These are phyloP conservation scores for Lamellibrachia columna DNA, from an alignment of 2,888 invertebrate genomes.

Conservation along the genomic window DNA sequence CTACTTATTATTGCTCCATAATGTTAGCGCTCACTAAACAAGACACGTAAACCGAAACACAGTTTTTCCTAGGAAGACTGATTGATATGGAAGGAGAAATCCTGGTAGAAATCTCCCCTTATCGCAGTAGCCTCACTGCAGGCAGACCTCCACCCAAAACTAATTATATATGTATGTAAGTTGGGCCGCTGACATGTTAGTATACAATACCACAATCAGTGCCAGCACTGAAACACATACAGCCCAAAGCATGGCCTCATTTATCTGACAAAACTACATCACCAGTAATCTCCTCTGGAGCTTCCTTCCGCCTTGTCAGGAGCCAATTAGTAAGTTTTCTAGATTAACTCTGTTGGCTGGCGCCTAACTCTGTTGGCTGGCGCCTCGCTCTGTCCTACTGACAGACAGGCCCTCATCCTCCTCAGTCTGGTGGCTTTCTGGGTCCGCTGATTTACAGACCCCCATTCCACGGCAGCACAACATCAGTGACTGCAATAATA, in stretches of 20 bases:
- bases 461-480: neutral
- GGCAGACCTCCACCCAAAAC: neutral
- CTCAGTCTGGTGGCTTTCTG: neutral
- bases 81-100: neutral
- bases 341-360: neutral
- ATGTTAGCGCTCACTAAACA: neutral
- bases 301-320: neutral
- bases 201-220: neutral
- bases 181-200: neutral
- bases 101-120: neutral
- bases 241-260: neutral
- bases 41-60: too few species aligned
- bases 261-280: slow-evolving; percentile 10
- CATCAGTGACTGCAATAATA: neutral
- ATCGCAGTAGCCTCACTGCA: neutral
- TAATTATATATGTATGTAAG: neutral
- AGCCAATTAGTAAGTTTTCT: slow-evolving; percentile 1
- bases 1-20: too few species aligned
- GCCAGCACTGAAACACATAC: neutral
- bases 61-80: neutral
- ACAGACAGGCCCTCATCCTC: neutral
- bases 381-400: neutral
- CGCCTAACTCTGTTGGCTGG: neutral
- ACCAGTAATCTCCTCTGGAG: neutral
- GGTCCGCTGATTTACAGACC: slow-evolving; percentile 6